These are phyloP conservation scores for Paedocypris sp. DNA, from an alignment of 2,113 vertebrate genomes.

Conservation along the genomic window DNA sequence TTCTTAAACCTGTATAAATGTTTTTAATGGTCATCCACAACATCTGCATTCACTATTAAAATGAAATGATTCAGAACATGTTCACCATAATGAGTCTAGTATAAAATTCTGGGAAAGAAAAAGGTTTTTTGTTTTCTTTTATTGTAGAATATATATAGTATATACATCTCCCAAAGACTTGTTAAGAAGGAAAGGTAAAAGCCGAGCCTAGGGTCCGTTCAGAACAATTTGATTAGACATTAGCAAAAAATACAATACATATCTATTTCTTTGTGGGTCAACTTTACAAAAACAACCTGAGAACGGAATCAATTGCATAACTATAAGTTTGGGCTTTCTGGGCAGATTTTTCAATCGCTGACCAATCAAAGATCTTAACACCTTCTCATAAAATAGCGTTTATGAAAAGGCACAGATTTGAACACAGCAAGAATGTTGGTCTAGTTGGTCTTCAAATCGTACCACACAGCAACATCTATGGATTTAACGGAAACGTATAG, in stretches of 20 bases:
- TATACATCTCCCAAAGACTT: too few relatives aligned
- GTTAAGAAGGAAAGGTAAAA: too few relatives aligned
- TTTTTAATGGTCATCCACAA: too few relatives aligned
- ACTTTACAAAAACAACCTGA: conserved; percentile 38
- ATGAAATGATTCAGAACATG: too few relatives aligned
- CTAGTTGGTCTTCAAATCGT: conserved; percentile 36
- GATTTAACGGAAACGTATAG: conserved; percentile 4
- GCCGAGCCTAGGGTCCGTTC: too few relatives aligned
- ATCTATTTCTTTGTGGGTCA: conserved; percentile 28
- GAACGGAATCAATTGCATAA: conserved; percentile 35
- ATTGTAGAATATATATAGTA: too few relatives aligned
- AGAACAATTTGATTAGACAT: background rate
- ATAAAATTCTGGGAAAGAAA: too few relatives aligned
- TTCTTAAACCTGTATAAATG: too few relatives aligned
- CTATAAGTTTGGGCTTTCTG: conserved; percentile 28
- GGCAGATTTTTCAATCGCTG: conserved; percentile 30
- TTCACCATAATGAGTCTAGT: too few relatives aligned
- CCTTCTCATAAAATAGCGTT: conserved; percentile 66
- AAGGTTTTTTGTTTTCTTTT: too few relatives aligned
- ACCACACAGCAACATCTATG: conserved; percentile 4
- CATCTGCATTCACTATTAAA: too few relatives aligned
- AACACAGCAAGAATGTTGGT: conserved; percentile 36
- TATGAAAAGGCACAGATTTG: conserved; percentile 65
- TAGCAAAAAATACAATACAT: background rate
- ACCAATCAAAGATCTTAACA: conserved; percentile 35